These are phyloP conservation scores for Spodoptera litura DNA, from an alignment of 1,140 invertebrate species.

Conservation along the genomic window DNA sequence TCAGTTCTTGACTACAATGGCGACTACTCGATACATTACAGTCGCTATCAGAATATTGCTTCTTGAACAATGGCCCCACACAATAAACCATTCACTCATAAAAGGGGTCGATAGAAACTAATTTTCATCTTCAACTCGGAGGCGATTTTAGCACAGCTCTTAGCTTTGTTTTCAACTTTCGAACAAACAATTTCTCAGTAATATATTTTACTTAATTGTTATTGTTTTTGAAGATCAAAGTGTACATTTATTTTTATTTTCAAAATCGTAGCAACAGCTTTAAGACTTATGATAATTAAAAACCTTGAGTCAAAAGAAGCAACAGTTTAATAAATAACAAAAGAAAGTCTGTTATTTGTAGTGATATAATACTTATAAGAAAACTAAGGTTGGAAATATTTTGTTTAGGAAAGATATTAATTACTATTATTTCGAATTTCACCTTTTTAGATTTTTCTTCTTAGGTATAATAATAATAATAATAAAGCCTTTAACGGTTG, in stretches of 20 bases:
- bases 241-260: not conserved
- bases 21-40: not conserved
- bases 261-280: not conserved
- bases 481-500: no score
- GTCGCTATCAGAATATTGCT: constrained; percentile 20
- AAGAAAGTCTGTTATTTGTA: not conserved
- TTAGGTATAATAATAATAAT: no score
- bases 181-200: not conserved
- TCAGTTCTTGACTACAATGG: constrained; percentile 19
- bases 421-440: no score
- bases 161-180: not conserved
- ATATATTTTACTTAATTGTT: not conserved
- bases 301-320: not conserved
- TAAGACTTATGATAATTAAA: not conserved
- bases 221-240: constrained; percentile 13
- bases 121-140: constrained; percentile 2
- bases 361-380: no score
- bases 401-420: no score
- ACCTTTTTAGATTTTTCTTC: no score
- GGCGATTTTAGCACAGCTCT: not conserved
- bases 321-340: not conserved
- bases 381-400: no score
- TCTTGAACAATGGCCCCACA: constrained; percentile 12
- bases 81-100: constrained; percentile 11
- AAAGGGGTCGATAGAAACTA: constrained; percentile 16